Base-by-base conservation (phyloP, 2,888 invertebrate genomes). In the Eueremaeus valkanovi region DNA sequence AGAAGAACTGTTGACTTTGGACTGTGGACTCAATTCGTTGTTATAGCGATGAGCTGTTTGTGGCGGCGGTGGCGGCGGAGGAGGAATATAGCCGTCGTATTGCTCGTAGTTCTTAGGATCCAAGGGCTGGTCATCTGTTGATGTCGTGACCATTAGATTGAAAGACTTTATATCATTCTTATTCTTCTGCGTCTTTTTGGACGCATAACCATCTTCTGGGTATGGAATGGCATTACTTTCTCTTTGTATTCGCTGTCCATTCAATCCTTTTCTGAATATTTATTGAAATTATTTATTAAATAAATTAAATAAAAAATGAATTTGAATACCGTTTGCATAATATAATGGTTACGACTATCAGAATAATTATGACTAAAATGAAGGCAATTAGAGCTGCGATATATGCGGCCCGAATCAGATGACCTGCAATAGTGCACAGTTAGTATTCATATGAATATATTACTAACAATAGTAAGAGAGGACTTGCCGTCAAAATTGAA, bases 401-500 rank as follows among this genome's bases (percentile, higher is more conserved):
- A 45, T 70, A 70, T 29, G 45, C 70, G 27, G 45, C 70, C 1
- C 45, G 40, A 42, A 70, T 29, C 45, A 70, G 24, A 70, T 70
- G 70, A 13, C 24, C 70, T 61, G 55, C 21, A 61, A 58, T 51
- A 3, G 29, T 18, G 8, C 16, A 11, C 21, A 21, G 16, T 55
- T 31, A 42, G 11, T 29, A 42, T 11, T 16, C 3, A 72, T 49
- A 9, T 42, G 16, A 24, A n/a, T 3, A 9, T 45, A 16, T 5
- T 33, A 68, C 16, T 27, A 6, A n/a, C n/a, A n/a, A n/a, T n/a
- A n/a, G n/a, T n/a, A n/a, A n/a, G n/a, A 42, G n/a, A 63, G 29
- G 24, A 72, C 66, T 24, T 75, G 70, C 75, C 75, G 24, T 75
- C 75, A n/a, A 75, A 49, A 24, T 24, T 9, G 27, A 45, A 45